Evolutionary conservation across 2,888 invertebrate genomes (phyloP).

Genomic region (Scaptomyza flava): DNA sequence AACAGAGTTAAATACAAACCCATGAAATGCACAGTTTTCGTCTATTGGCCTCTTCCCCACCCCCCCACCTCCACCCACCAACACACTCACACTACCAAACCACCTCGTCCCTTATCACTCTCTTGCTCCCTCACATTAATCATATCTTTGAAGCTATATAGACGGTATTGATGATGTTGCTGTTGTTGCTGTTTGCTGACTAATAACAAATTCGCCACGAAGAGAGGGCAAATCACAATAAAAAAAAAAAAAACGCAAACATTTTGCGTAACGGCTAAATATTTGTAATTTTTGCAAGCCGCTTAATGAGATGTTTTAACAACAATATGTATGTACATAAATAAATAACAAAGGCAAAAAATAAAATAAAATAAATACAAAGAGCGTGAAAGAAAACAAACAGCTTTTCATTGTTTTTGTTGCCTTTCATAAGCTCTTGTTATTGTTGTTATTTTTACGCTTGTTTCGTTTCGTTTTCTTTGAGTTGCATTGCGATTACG

Average conservation of each 20-base stretch:
- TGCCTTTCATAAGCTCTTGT: conserved; percentile 20
- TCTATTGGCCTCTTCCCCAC: conserved; percentile 2
- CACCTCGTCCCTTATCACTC: neutral
- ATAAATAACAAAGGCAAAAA: conserved; percentile 39
- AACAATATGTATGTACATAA: conserved; percentile 45
- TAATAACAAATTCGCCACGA: conserved; percentile 64
- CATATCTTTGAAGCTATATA: conserved; percentile 58
- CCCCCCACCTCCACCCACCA: neutral
- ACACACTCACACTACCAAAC: neutral
- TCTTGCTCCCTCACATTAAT: conserved; percentile 15
- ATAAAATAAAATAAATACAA: conserved; percentile 14
- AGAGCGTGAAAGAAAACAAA: conserved; percentile 51
- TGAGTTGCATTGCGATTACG: conserved; percentile 70
- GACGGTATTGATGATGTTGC: conserved; percentile 2
- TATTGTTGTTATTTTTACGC: conserved; percentile 30
- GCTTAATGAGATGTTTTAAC: conserved; percentile 62
- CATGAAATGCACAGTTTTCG: conserved; percentile 16
- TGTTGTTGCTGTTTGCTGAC: conserved; percentile 47
- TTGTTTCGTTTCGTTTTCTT: conserved; percentile 47
- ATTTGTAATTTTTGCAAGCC: conserved; percentile 56
- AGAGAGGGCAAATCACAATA: conserved; percentile 19
- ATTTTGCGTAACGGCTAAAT: conserved; percentile 62
- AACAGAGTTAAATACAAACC: conserved; percentile 16
- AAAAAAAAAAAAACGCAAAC: conserved; percentile 2
- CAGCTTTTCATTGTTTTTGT: conserved; percentile 44